These are phyloP conservation scores for human DNA, from an alignment of 2,113 vertebrate genomes.

Conservation along the genomic window DNA sequence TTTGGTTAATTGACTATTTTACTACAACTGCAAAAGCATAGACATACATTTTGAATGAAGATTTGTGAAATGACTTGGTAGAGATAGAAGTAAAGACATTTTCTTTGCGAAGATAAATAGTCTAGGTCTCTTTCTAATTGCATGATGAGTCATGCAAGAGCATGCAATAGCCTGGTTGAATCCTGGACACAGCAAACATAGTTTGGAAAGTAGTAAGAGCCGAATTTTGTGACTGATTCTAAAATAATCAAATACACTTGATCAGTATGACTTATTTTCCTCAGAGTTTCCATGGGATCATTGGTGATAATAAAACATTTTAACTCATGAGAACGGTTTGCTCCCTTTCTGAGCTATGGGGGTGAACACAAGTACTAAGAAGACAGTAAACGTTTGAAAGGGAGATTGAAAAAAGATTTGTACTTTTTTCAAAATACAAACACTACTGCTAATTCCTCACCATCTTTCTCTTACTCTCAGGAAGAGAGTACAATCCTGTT, in stretches of 20 bases:
- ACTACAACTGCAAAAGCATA: neutral
- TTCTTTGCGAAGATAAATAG: neutral
- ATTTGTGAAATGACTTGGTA: neutral
- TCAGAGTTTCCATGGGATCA: neutral
- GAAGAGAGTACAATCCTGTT: neutral
- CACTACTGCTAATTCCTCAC: neutral
- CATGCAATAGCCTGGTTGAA: neutral
- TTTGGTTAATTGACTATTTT: neutral
- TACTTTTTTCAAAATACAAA: neutral
- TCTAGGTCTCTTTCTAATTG: neutral
- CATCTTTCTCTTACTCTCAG: neutral
- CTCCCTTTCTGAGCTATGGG: neutral
- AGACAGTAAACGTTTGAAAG: neutral
- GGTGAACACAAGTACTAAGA: neutral
- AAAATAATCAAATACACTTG: neutral
- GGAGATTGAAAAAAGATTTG: neutral
- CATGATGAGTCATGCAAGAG: neutral
- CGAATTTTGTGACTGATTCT: slow-evolving; percentile 1
- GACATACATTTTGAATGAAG: neutral
- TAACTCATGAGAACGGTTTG: slow-evolving; percentile 37
- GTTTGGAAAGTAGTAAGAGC: neutral
- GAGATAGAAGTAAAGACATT: neutral
- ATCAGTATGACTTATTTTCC: neutral
- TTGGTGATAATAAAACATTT: neutral
- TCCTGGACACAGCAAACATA: neutral